These are phyloP conservation scores for Thumatha senex DNA, from an alignment of 2,888 invertebrate species.

Conservation along the genomic window DNA sequence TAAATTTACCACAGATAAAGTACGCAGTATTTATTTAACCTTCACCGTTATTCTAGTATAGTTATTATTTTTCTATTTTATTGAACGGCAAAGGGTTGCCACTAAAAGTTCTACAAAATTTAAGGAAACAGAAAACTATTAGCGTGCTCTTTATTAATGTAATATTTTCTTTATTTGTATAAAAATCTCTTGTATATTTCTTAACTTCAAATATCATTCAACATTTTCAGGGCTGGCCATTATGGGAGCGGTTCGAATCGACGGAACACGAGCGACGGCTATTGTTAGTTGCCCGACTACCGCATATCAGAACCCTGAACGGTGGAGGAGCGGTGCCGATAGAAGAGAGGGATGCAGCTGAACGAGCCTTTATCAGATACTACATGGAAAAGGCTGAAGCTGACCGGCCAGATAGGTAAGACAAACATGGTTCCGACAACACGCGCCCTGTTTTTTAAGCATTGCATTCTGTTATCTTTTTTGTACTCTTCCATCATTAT, in stretches of 20 bases:
- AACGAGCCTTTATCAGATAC: slow-evolving; percentile 95
- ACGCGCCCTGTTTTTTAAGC: too few relatives aligned
- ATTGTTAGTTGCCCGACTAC: slow-evolving; percentile 93
- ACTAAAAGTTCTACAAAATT: too few relatives aligned
- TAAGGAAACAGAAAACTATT: too few relatives aligned
- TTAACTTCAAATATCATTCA: too few relatives aligned
- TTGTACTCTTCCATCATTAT: too few relatives aligned
- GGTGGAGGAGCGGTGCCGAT: slow-evolving; percentile 93
- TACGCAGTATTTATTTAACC: background rate
- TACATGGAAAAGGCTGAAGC: slow-evolving; percentile 95
- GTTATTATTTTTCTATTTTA: too few relatives aligned
- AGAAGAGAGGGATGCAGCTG: slow-evolving; percentile 95
- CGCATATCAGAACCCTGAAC: slow-evolving; percentile 93
- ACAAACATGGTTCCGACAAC: background rate
- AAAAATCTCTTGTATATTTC: too few relatives aligned
- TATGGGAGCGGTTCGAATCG: slow-evolving; percentile 91
- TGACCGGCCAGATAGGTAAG: slow-evolving; percentile 89
- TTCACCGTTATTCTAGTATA: too few relatives aligned
- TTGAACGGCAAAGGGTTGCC: too few relatives aligned
- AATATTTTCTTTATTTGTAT: too few relatives aligned
- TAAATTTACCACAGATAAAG: background rate
- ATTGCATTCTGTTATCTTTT: too few relatives aligned
- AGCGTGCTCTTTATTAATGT: too few relatives aligned
- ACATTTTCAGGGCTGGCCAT: slow-evolving; percentile 85
- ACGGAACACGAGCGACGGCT: slow-evolving; percentile 95